Percentiles rank a stretch among this genome's conserved stretches.
Conservation (phyloP, 2,888 invertebrate species). For the Fragum fragum region DNA sequence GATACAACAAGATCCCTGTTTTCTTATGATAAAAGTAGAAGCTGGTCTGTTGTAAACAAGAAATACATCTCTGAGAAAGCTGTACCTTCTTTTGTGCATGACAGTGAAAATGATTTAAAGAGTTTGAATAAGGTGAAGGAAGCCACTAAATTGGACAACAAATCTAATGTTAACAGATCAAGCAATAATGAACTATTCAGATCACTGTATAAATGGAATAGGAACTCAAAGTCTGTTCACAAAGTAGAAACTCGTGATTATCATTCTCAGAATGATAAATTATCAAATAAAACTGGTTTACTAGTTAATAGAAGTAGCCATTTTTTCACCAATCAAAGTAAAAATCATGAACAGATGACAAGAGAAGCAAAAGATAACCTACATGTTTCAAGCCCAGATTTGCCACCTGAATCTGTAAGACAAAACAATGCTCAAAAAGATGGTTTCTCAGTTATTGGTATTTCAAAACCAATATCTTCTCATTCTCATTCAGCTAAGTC, state of each 20-base stretch:
- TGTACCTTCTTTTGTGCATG: not conserved
- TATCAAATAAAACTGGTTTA: too few relatives aligned
- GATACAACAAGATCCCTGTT: not conserved
- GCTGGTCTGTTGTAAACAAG: not conserved
- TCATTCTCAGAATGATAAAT: too few relatives aligned
- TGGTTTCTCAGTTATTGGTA: not conserved
- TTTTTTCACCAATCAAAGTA: too few relatives aligned
- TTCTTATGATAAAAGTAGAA: not conserved
- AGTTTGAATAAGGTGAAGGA: not conserved
- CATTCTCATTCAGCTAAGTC: not conserved
- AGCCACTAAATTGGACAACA: not conserved
- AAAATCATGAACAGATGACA: too few relatives aligned
- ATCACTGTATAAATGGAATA: conserved; percentile 7
- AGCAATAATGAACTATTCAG: not conserved
- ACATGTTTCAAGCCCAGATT: too few relatives aligned
- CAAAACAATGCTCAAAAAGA: too few relatives aligned
- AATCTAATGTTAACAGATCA: not conserved
- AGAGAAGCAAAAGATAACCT: too few relatives aligned
- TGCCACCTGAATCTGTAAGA: too few relatives aligned
- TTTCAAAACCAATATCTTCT: not conserved
- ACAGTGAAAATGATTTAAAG: not conserved
- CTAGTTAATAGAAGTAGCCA: too few relatives aligned
- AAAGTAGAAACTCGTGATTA: not conserved
- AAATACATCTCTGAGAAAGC: not conserved
- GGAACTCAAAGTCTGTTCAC: not conserved